Percentiles rank a stretch among this genome's conserved stretches.
These are phyloP conservation scores for Sapayoa aenigma DNA, from an alignment of 2,113 vertebrate genomes.

Conservation along the genomic window DNA sequence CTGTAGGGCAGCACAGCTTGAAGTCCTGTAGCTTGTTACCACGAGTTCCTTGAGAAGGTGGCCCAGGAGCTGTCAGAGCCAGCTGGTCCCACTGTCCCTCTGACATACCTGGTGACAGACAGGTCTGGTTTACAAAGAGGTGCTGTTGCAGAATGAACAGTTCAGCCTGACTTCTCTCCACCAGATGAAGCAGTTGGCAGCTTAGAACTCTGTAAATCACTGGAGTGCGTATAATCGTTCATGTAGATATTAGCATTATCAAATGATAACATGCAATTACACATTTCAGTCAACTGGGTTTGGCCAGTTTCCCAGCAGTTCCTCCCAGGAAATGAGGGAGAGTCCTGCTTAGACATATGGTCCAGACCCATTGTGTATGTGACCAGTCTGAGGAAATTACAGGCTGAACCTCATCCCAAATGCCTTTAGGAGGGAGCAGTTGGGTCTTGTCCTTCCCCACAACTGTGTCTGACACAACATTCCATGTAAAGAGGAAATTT, in stretches of 20 bases:
- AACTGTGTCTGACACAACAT: conserved; percentile 52
- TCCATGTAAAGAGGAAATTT: conserved; percentile 66
- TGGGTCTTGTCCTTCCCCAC: neutral
- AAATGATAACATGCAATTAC: neutral
- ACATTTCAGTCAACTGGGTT: neutral
- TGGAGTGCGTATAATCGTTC: neutral
- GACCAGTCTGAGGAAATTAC: neutral
- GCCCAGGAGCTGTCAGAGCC: neutral
- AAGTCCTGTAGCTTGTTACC: fast-evolving
- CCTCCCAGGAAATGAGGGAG: neutral
- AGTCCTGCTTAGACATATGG: neutral
- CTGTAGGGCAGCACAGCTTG: neutral
- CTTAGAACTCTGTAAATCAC: neutral
- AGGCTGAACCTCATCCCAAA: neutral
- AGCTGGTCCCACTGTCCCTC: fast-evolving
- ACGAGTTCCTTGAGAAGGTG: neutral
- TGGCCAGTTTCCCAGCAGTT: neutral
- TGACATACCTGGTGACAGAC: neutral
- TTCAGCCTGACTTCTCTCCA: neutral
- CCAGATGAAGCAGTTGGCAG: neutral
- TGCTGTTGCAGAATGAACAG: neutral
- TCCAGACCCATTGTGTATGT: neutral
- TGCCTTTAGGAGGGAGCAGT: neutral
- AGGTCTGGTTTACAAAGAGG: neutral
- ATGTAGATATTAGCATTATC: neutral